phyloP scores from a whole-genome alignment of 2,113 vertebrate genomes.

The Notarius quadriscutis region DNA sequence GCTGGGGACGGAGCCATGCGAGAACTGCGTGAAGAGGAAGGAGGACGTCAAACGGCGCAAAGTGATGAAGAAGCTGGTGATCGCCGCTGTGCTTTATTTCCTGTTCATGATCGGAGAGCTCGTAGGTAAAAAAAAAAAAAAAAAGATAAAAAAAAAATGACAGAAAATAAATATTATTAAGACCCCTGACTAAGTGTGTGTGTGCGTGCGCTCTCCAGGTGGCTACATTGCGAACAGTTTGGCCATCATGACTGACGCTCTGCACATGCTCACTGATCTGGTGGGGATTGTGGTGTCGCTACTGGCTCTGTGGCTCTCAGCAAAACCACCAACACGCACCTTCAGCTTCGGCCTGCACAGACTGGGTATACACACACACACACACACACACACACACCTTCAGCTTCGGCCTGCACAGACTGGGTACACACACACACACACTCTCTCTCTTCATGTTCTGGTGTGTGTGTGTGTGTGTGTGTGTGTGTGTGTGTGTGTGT shows the following conservation, averaged over 20 bases:
- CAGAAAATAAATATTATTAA: background rate
- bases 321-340: slow-evolving; percentile 86
- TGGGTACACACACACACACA: slow-evolving; percentile 49
- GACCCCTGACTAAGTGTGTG: background rate
- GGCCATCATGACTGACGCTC: slow-evolving; percentile 95
- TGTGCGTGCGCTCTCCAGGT: slow-evolving; percentile 65
- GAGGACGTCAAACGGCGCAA: slow-evolving; percentile 73
- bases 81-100: slow-evolving; percentile 87
- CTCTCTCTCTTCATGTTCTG: background rate
- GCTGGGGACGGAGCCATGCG: slow-evolving; percentile 76
- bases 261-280: slow-evolving; percentile 94
- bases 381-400: slow-evolving; percentile 77
- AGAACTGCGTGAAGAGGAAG: slow-evolving; percentile 74
- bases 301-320: slow-evolving; percentile 92
- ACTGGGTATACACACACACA: slow-evolving; percentile 78
- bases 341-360: slow-evolving; percentile 97
- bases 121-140: slow-evolving; percentile 77
- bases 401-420: slow-evolving; percentile 93
- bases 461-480: background rate
- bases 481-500: slow-evolving; percentile 16
- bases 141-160: background rate
- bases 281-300: slow-evolving; percentile 92
- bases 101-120: slow-evolving; percentile 93
- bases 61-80: slow-evolving; percentile 80
- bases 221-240: slow-evolving; percentile 95